Base-by-base conservation (phyloP, 2,113 vertebrate genomes). In the Merops nubicus region DNA sequence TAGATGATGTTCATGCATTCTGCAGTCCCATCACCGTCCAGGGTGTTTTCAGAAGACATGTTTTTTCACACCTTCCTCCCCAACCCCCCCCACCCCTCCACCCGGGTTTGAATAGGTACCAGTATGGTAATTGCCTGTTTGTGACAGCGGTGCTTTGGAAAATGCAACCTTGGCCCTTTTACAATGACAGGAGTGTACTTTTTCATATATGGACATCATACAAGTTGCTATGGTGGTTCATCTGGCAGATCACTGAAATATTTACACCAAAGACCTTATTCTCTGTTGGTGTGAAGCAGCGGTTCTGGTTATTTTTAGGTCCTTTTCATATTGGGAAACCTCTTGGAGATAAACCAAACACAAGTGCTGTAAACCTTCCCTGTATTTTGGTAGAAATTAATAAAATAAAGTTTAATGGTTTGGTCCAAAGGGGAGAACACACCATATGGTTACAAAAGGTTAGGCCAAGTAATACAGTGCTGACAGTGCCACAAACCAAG, bases 221-320 rank as follows among this genome's bases (percentile, higher is more conserved):
- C 65, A 91, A 94, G 91, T 97, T 92, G 91, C 96, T 89, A 79
- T 92, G 95, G 95, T 96, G 94, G 67, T 62, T 97, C 95, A 96
- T 97, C 96, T 98, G 97, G 96, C 97, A 98, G 93, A 93, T 88
- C 36, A 83, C 96, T 98, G 97, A 97, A 98, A 97, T 98, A 97
- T 97, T 98, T 97, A 97, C 93, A 97, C 95, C 93, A 96, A 94
- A 97, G 93, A 96, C 94, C 97, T 98, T 98, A 91, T 98, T 98
- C 97, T 96, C 88, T 96, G 85, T 93, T 98, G 96, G 96, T 98
- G 95, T 97, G 96, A 98, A 97, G 96, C 97, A 96, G 91, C 47
- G 29, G 96, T 98, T 97, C 96, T 91, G 97, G 97, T 96, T 98
- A 98, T 98, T 98, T 98, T 98, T 97, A 98, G 97, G 97, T 97